These are phyloP conservation scores for Leptopilina syphax DNA, from an alignment of 2,888 invertebrate species.

Conservation along the genomic window DNA sequence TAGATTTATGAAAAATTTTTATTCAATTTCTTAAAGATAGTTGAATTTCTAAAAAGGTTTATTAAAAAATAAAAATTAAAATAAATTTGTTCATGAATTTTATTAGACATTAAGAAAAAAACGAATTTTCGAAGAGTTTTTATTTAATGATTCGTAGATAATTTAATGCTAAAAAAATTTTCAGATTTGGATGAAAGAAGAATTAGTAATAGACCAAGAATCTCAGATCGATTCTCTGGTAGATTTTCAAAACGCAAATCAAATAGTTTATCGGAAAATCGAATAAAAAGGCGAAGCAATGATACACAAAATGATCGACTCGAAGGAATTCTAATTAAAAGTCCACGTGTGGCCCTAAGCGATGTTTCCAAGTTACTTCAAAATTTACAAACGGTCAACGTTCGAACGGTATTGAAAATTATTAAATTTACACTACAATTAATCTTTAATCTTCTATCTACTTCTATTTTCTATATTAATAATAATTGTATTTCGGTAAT, in stretches of 20 bases:
- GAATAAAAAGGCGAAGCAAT: constrained; percentile 43
- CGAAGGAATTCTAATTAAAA: constrained; percentile 55
- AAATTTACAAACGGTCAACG: constrained; percentile 69
- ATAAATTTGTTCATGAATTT: too few relatives aligned
- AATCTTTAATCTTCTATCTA: too few relatives aligned
- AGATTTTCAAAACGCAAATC: constrained; percentile 60
- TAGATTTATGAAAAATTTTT: too few relatives aligned
- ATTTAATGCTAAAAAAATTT: not conserved
- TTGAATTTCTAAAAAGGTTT: too few relatives aligned
- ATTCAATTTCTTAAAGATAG: too few relatives aligned
- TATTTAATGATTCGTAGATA: too few relatives aligned
- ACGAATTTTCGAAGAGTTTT: too few relatives aligned
- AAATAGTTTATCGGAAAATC: constrained; percentile 55
- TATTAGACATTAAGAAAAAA: too few relatives aligned
- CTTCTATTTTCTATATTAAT: too few relatives aligned
- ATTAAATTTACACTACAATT: not conserved
- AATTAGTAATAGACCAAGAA: constrained; percentile 54
- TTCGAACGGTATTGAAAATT: constrained; percentile 60
- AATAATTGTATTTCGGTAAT: too few relatives aligned
- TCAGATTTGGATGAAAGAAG: constrained; percentile 60
- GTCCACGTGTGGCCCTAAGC: constrained; percentile 68
- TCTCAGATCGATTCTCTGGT: constrained; percentile 60
- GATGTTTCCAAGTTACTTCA: constrained; percentile 70
- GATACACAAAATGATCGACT: not conserved
- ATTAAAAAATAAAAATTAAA: too few relatives aligned